Percentiles rank a stretch among this genome's conserved stretches.
phyloP scores from a whole-genome alignment of 2,888 invertebrate genomes.

The Aromia moschata region DNA sequence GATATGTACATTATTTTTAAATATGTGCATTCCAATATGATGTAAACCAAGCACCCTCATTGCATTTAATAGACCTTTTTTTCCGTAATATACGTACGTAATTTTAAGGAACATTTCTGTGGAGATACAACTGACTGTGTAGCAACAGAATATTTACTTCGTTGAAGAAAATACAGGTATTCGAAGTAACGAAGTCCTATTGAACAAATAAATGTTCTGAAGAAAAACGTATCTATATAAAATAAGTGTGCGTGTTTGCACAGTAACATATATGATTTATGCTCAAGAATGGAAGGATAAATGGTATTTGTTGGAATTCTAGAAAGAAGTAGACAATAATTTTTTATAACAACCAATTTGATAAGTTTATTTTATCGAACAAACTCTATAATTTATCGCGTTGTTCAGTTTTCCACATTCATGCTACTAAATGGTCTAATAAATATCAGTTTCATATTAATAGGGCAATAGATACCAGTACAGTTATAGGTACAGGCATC shows the following conservation, averaged over 20 bases:
- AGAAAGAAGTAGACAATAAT: neutral
- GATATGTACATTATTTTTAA: too few species aligned
- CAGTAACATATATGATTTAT: neutral
- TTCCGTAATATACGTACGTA: neutral
- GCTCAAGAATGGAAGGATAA: neutral
- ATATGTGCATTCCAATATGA: too few species aligned
- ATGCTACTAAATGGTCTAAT: too few species aligned
- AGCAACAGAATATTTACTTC: too few species aligned
- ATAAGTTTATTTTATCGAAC: neutral
- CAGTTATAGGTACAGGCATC: too few species aligned
- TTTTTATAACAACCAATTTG: neutral
- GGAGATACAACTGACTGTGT: too few species aligned
- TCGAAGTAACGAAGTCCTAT: neutral
- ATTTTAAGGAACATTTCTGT: neutral
- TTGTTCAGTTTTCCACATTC: too few species aligned
- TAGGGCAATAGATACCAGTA: too few species aligned
- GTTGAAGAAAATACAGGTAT: too few species aligned
- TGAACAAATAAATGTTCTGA: neutral
- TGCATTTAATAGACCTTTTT: neutral
- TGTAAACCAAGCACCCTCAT: neutral
- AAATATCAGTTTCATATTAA: too few species aligned
- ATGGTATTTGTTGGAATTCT: neutral
- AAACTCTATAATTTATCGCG: neutral
- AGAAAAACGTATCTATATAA: neutral
- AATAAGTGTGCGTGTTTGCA: neutral